A percentile compares a stretch with the other conserved stretches of the same genome.
Conservation (phyloP, 2,113 vertebrate genomes). For the Poeciliopsis retropinna region DNA sequence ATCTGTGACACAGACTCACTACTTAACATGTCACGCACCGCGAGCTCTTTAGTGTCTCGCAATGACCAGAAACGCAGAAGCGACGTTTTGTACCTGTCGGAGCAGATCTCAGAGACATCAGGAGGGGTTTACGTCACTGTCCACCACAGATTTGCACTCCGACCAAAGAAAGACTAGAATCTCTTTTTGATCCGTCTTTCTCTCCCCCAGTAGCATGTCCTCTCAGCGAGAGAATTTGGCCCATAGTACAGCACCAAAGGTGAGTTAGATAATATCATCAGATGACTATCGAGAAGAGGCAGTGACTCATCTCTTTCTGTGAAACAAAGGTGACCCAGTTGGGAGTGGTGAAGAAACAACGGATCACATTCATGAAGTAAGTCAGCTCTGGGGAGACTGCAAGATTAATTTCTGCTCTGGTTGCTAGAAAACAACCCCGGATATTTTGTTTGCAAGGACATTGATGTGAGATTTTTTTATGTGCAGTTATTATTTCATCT, state of each 20-base stretch:
- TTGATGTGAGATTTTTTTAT: not conserved
- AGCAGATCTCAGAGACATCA: not conserved
- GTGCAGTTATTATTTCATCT: not conserved
- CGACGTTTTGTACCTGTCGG: not conserved
- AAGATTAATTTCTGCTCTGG: not conserved
- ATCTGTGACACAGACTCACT: not conserved
- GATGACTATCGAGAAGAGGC: not conserved
- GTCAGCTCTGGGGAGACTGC: not conserved
- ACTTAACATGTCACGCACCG: not conserved
- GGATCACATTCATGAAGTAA: not conserved
- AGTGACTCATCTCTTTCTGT: not conserved
- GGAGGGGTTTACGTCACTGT: not conserved
- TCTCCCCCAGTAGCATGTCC: not conserved
- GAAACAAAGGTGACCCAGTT: not conserved
- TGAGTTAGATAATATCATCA: not conserved
- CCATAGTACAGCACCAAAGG: not conserved
- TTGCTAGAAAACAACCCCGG: not conserved
- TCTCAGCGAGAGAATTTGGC: not conserved
- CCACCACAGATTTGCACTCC: not conserved
- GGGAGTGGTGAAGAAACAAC: not conserved
- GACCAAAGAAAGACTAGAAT: not conserved
- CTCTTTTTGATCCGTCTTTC: not conserved
- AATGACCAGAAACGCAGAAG: not conserved
- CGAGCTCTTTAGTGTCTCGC: not conserved
- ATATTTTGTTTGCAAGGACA: not conserved